A percentile compares a stretch with the other conserved stretches of the same genome.
phyloP scores from a whole-genome alignment of 2,888 invertebrate genomes.

The Sialis lutaria region DNA sequence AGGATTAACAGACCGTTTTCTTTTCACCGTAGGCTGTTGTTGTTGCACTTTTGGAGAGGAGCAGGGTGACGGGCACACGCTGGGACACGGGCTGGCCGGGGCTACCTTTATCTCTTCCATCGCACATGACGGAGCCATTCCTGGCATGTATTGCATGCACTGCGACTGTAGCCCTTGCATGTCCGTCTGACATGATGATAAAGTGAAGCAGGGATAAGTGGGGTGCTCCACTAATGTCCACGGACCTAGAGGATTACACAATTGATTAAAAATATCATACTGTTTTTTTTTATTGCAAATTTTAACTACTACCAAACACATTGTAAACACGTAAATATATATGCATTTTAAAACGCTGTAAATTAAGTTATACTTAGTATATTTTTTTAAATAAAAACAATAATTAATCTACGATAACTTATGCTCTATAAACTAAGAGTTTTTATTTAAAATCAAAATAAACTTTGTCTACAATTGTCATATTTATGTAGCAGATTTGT shows the following conservation, averaged over 20 bases:
- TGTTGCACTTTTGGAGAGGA: slow-evolving; percentile 23
- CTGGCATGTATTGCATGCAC: slow-evolving; percentile 15
- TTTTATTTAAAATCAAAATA: too few species aligned
- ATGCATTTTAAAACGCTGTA: too few species aligned
- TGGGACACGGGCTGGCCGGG: slow-evolving; percentile 14
- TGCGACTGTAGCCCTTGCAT: not conserved
- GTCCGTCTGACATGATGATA: slow-evolving; percentile 14
- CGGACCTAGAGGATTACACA: slow-evolving; percentile 31
- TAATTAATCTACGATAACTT: too few species aligned
- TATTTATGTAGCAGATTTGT: too few species aligned
- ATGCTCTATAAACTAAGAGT: too few species aligned
- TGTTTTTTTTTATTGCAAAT: not conserved
- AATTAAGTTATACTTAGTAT: too few species aligned
- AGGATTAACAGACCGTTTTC: slow-evolving; percentile 60
- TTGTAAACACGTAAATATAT: too few species aligned
- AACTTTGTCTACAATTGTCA: too few species aligned
- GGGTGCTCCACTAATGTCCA: slow-evolving; percentile 74
- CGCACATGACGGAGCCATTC: slow-evolving; percentile 16
- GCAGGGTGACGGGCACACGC: slow-evolving; percentile 16
- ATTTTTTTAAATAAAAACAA: too few species aligned
- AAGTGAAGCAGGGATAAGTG: slow-evolving; percentile 52
- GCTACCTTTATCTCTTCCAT: slow-evolving; percentile 6
- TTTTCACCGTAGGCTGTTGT: slow-evolving; percentile 33
- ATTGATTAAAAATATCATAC: too few species aligned
- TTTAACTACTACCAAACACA: not conserved